Evolutionary conservation across 1,140 invertebrate genomes (phyloP).

Genomic region (Copidosoma floridanum): DNA sequence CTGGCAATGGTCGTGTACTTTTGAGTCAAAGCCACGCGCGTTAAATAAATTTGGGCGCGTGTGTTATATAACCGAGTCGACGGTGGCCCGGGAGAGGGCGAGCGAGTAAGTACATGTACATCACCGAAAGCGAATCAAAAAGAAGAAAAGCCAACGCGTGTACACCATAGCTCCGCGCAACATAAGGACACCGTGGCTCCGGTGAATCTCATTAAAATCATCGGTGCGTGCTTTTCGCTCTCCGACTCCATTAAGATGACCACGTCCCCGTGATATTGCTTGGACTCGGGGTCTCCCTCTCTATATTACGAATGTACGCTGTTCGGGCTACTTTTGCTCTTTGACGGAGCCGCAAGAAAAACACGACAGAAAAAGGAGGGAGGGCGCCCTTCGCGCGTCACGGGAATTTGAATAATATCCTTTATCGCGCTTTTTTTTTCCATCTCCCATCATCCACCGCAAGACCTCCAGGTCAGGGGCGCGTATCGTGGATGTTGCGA

Average conservation of each 20-base stretch:
- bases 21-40: too few relatives aligned
- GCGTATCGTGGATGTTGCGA: slow-evolving; percentile 46
- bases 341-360: not conserved
- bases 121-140: too few relatives aligned
- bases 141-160: not conserved
- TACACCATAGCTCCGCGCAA: not conserved
- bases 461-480: slow-evolving; percentile 13
- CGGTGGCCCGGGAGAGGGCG: too few relatives aligned
- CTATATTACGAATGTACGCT: too few relatives aligned
- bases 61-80: not conserved
- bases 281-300: slow-evolving; percentile 30
- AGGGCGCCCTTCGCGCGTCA: slow-evolving; percentile 27
- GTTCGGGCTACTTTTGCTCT: too few relatives aligned
- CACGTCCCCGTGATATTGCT: slow-evolving; percentile 55
- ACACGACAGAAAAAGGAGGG: not conserved
- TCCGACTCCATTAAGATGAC: slow-evolving; percentile 53
- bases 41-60: too few relatives aligned
- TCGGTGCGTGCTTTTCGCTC: slow-evolving; percentile 50
- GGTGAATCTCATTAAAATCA: slow-evolving; percentile 54
- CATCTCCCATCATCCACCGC: too few relatives aligned
- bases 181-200: not conserved
- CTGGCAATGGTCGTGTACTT: too few relatives aligned
- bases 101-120: too few relatives aligned
- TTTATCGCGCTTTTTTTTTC: slow-evolving; percentile 51
- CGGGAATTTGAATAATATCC: slow-evolving; percentile 51